Evolutionary conservation across 92 coral and sea anemone genomes (phyloP).

Genomic region (Paramuricea clavata): DNA sequence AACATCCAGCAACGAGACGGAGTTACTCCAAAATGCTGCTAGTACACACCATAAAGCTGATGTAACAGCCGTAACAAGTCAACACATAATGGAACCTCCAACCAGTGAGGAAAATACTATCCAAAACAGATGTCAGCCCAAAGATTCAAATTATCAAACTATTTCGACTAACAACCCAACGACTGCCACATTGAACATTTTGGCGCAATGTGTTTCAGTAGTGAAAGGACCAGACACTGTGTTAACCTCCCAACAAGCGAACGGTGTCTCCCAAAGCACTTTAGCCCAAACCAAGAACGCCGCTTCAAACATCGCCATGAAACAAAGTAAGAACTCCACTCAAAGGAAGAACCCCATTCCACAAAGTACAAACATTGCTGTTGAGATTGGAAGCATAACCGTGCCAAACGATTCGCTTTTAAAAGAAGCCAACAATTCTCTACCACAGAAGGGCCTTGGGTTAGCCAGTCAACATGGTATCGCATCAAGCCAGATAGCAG

Average conservation of each 20-base stretch:
- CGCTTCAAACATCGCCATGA: not conserved
- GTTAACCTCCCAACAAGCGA: not conserved
- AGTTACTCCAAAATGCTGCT: not conserved
- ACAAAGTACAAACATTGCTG: not conserved
- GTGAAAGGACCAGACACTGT: not conserved
- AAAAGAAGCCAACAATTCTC: not conserved
- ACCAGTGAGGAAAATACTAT: not conserved
- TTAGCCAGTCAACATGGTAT: not conserved
- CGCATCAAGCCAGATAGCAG: too few species aligned
- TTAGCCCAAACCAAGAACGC: not conserved
- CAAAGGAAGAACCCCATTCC: not conserved
- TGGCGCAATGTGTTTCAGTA: not conserved
- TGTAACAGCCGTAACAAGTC: not conserved
- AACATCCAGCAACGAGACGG: not conserved
- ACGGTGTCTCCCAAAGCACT: not conserved
- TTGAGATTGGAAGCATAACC: not conserved
- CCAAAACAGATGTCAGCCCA: not conserved
- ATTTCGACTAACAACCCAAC: not conserved
- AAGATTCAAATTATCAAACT: not conserved
- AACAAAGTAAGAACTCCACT: not conserved
- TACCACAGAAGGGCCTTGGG: not conserved
- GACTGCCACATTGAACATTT: not conserved
- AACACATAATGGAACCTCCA: not conserved
- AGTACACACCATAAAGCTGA: not conserved
- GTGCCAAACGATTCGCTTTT: not conserved